These are phyloP conservation scores for Rhinoderma darwinii DNA, from an alignment of 2,113 vertebrate species.

Conservation along the genomic window DNA sequence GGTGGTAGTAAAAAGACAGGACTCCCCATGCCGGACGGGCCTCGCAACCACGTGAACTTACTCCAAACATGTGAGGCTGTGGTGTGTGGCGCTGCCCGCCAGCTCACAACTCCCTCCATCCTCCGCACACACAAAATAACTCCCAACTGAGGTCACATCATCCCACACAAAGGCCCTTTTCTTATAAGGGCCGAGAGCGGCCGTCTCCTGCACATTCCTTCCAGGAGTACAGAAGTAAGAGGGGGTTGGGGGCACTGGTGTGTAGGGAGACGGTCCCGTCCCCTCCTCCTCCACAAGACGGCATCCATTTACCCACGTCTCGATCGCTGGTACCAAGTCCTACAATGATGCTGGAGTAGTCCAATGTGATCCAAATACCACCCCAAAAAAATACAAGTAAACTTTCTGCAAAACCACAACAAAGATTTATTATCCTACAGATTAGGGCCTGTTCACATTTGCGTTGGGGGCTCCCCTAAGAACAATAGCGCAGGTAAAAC, in stretches of 20 bases:
- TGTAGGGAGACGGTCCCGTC: slow-evolving; percentile 51
- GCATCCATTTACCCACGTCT: slow-evolving; percentile 22
- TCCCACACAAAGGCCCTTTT: slow-evolving; percentile 59
- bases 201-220: slow-evolving; percentile 57
- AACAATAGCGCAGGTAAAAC: too few species aligned
- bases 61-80: slow-evolving; percentile 33
- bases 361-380: background rate
- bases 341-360: background rate
- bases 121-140: slow-evolving; percentile 49
- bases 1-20: background rate
- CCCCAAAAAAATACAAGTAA: background rate
- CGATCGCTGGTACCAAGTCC: background rate
- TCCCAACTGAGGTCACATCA: slow-evolving; percentile 52
- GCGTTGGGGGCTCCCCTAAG: too few species aligned
- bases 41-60: slow-evolving; percentile 1
- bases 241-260: slow-evolving; percentile 67
- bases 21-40: slow-evolving; percentile 30
- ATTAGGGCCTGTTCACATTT: too few species aligned
- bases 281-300: slow-evolving; percentile 61
- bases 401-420: background rate
- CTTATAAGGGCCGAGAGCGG: slow-evolving; percentile 53
- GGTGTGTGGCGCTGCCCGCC: slow-evolving; percentile 39
- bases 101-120: slow-evolving; percentile 52
- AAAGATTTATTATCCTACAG: background rate
- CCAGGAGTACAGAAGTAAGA: slow-evolving; percentile 63